A percentile compares a stretch with the other conserved stretches of the same genome.
phyloP scores from a whole-genome alignment of 2,888 invertebrate species.

The Drosophila tripunctata region DNA sequence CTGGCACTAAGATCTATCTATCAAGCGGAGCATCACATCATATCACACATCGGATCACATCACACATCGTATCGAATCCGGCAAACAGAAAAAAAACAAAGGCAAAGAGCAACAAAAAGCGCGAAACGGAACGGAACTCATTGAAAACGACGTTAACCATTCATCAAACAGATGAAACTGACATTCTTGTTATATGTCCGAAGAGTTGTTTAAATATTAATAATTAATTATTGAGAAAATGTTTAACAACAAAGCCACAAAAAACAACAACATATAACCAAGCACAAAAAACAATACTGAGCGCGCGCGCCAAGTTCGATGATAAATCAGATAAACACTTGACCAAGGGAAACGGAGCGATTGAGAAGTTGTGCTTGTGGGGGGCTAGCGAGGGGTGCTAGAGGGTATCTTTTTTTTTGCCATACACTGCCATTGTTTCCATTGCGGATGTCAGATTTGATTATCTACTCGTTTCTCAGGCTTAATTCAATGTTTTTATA shows the following conservation, averaged over 20 bases:
- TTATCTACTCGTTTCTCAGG: conserved; percentile 43
- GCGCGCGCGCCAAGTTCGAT: conserved; percentile 60
- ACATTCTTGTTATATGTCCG: conserved; percentile 38
- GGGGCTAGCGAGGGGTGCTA: not conserved
- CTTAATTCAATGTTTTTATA: conserved; percentile 10
- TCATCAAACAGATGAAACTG: conserved; percentile 60
- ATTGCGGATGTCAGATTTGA: conserved; percentile 73
- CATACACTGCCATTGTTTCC: conserved; percentile 55
- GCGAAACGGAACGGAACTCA: conserved; percentile 68
- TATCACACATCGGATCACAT: conserved; percentile 18
- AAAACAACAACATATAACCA: conserved; percentile 19
- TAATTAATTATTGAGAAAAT: conserved; percentile 74
- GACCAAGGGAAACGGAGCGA: conserved; percentile 13
- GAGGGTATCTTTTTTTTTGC: not conserved
- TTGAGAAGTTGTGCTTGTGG: conserved; percentile 6
- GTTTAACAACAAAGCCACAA: conserved; percentile 49
- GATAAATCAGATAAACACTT: conserved; percentile 56
- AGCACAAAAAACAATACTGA: conserved; percentile 23
- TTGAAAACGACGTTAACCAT: conserved; percentile 57
- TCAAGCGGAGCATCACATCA: conserved; percentile 50
- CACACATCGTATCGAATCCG: conserved; percentile 10
- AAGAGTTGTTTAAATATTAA: conserved; percentile 71
- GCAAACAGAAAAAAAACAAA: conserved; percentile 32
- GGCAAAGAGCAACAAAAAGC: conserved; percentile 13
- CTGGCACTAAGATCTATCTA: conserved; percentile 39